These are phyloP conservation scores for Pristionchus exspectatus DNA, from an alignment of 2,888 invertebrate species.

Conservation along the genomic window DNA sequence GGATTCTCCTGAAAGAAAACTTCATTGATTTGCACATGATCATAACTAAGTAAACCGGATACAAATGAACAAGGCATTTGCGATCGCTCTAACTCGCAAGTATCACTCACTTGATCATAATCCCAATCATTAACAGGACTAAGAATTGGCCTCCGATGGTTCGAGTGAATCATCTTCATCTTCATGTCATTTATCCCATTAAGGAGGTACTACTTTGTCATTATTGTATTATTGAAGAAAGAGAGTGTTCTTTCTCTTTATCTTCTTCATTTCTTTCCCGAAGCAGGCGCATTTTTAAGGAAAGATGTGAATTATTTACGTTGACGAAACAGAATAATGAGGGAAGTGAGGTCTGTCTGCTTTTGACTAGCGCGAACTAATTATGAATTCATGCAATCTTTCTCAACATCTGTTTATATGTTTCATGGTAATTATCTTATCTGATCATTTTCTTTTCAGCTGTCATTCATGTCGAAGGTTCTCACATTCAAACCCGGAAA, in stretches of 20 bases:
- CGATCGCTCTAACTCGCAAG: background rate
- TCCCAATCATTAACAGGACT: conserved; percentile 67
- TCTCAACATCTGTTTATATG: background rate
- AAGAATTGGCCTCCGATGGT: conserved; percentile 80
- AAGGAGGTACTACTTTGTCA: conserved; percentile 61
- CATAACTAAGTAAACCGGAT: too few relatives aligned
- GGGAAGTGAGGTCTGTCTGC: background rate
- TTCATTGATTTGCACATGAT: too few relatives aligned
- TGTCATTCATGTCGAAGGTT: conserved; percentile 65
- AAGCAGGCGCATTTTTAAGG: conserved; percentile 8
- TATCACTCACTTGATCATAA: conserved; percentile 59
- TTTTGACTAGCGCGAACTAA: conserved; percentile 1
- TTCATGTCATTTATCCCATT: conserved; percentile 80
- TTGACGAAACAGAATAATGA: background rate
- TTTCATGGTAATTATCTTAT: background rate
- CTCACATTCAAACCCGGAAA: conserved; percentile 70
- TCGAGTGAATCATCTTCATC: conserved; percentile 79
- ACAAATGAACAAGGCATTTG: too few relatives aligned
- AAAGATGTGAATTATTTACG: background rate
- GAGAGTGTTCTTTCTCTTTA: background rate
- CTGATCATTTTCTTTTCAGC: conserved; percentile 59
- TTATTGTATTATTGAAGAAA: background rate
- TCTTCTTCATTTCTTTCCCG: background rate
- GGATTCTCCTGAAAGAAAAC: conserved; percentile 62
- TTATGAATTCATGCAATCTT: background rate